phyloP scores from a whole-genome alignment of 2,113 vertebrate genomes.

The Strix uralensis region DNA sequence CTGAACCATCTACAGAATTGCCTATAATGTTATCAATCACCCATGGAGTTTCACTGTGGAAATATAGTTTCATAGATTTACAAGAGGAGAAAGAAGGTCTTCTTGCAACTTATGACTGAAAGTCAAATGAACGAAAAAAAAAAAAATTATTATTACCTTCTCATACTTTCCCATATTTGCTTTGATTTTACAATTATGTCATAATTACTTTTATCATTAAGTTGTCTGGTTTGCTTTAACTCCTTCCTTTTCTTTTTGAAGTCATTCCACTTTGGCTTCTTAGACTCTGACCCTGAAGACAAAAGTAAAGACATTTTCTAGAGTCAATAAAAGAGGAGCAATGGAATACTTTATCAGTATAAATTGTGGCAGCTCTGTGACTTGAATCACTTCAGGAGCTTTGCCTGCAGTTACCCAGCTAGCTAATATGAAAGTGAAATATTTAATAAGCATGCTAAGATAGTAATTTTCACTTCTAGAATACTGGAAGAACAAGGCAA shows the following conservation, averaged over 20 bases:
- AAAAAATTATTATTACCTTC: conserved; percentile 72
- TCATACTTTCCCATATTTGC: conserved; percentile 86
- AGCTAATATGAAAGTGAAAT: background rate
- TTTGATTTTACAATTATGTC: conserved; percentile 84
- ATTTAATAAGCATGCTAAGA: background rate
- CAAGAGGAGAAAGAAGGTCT: background rate
- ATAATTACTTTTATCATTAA: conserved; percentile 86
- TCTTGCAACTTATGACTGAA: background rate
- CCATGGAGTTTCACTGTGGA: background rate
- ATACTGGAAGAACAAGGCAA: background rate
- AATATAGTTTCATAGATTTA: background rate
- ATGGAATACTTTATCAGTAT: background rate
- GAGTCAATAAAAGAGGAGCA: background rate
- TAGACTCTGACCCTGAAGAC: conserved; percentile 74
- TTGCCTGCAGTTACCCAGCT: background rate
- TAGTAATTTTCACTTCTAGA: background rate
- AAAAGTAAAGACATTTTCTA: background rate
- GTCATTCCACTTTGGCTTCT: conserved; percentile 85
- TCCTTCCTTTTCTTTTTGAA: conserved; percentile 90
- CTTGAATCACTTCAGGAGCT: background rate
- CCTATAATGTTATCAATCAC: background rate
- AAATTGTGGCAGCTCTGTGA: background rate
- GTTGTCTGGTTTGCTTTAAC: conserved; percentile 81
- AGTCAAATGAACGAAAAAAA: background rate
- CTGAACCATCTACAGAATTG: background rate